Evolutionary conservation across 2,888 invertebrate species (phyloP), one percentile per base, ranked within the genome.

Genomic region (Omphaloscelis lunosa): DNA sequence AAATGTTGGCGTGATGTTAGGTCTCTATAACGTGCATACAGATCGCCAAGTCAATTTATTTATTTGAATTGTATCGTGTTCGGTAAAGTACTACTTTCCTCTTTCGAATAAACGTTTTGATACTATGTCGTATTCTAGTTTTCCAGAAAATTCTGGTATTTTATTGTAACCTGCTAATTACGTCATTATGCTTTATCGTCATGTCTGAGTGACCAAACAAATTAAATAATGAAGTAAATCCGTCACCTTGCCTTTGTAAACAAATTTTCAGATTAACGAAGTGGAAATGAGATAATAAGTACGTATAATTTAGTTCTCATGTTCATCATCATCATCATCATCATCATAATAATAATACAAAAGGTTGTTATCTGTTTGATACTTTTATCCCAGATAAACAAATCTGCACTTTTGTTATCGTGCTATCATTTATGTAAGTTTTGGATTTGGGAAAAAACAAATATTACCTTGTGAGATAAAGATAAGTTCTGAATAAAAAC

Each of bases 221-320:
- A 58, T 27, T 6, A 63, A 15, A 80, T 80, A 68, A 80, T 75
- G 15, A 45, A 45, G 75, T 59, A 39, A 58, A 53, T 59, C 15
- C 34, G 2, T 20, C 61, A 20, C n/a, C 5, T 63, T 17, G 58
- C 45, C 7, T 23, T 72, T 72, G 59, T 59, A 56, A 34, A 79
- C 23, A 53, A 11, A 58, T 51, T 8, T 59, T 75, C 27, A 29
- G 4, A 63, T 27, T 63, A 81, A 68, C n/a, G 51, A 68, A 63
- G 51, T 59, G 67, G 34, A 58, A 58, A 11, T 75, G 27, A 68
- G 58, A 76, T 68, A 69, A 75, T 65, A 53, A 27, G 17, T 34
- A 41, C 27, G 68, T 11, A 58, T 34, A 15, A 68, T 17, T 75
- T 27, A 20, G 17, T 3, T 45, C 17, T 34, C 45, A 9, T 48